Conservation (phyloP, 2,797 vertebrate genomes). For the Poecilia wingei region DNA sequence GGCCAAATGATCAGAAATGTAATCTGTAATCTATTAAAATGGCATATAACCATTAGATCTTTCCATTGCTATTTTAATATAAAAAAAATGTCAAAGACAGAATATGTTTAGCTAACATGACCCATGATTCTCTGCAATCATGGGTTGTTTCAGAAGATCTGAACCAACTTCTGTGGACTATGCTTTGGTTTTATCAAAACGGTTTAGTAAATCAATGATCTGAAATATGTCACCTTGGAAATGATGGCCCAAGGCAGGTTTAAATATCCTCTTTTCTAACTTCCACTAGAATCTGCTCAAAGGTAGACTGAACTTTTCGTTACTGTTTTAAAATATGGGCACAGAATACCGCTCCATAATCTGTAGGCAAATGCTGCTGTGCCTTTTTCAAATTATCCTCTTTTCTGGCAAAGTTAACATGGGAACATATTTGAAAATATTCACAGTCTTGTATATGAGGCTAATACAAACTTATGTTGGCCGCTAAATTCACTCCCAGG, state of each 20-base stretch:
- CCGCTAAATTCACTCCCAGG: background rate
- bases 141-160: no score
- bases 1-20: no score
- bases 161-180: no score
- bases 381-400: background rate
- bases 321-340: background rate
- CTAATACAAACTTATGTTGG: background rate
- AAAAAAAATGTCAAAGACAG: no score
- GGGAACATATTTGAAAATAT: background rate
- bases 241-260: background rate
- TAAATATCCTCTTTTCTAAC: background rate
- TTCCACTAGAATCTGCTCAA: no score
- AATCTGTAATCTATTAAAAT: no score
- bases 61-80: no score
- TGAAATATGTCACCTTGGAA: background rate
- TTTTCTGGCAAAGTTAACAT: background rate
- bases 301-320: no score
- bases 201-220: background rate
- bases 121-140: no score
- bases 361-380: background rate
- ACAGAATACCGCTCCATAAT: background rate
- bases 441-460: background rate
- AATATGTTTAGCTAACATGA: no score
- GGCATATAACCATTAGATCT: no score
- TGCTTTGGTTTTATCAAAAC: no score